Conservation (phyloP, 2,113 vertebrate genomes). For the Cygnus atratus region DNA sequence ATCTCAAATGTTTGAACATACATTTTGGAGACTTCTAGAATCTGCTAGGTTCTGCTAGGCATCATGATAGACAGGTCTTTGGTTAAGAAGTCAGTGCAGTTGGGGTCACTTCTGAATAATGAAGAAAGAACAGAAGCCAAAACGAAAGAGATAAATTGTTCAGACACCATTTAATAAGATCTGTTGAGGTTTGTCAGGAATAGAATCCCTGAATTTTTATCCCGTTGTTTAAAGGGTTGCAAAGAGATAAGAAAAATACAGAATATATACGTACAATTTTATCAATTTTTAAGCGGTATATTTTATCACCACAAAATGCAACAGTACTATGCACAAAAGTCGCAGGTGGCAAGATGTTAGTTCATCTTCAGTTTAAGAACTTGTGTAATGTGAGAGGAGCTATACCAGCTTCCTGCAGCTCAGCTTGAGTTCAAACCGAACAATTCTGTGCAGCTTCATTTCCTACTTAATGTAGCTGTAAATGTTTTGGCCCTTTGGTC, state of each 20-base stretch:
- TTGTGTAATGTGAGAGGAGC: slow-evolving; percentile 51
- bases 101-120: background rate
- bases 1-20: background rate
- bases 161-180: background rate
- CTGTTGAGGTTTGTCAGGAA: background rate
- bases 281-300: background rate
- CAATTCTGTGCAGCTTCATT: slow-evolving; percentile 65
- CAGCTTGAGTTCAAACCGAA: slow-evolving; percentile 60
- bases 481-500: slow-evolving; percentile 59
- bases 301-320: background rate
- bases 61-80: background rate
- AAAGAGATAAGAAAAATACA: background rate
- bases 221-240: background rate
- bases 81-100: background rate
- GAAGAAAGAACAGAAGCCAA: background rate
- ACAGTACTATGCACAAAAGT: background rate
- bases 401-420: slow-evolving; percentile 32
- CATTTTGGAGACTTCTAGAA: background rate
- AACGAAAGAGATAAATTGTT: background rate
- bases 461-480: slow-evolving; percentile 72
- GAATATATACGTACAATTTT: background rate
- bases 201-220: background rate
- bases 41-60: background rate
- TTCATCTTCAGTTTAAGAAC: slow-evolving; percentile 45
- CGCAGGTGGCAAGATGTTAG: slow-evolving; percentile 38